A percentile compares a stretch with the other conserved stretches of the same genome.
Evolutionary conservation across 1,140 invertebrate species (phyloP).

Genomic region (Temnothorax longispinosus): DNA sequence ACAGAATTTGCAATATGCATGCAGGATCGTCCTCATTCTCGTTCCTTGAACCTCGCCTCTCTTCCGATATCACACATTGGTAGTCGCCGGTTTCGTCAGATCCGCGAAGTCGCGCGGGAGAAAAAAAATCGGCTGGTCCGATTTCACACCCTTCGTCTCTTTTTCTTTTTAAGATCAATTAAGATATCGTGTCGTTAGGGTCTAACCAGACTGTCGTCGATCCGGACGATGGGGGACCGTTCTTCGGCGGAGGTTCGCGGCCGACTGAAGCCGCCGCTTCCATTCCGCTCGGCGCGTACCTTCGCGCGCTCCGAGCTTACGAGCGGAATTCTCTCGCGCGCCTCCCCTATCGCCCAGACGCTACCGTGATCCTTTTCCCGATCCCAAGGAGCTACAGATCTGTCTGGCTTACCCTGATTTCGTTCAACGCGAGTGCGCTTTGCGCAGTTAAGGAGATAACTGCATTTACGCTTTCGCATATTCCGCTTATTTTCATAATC

Average conservation of each 20-base stretch:
- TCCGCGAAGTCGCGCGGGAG: background rate
- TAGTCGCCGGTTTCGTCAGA: background rate
- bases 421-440: background rate
- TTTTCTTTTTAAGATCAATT: background rate
- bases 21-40: conserved; percentile 69
- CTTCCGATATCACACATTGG: conserved; percentile 17
- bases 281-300: conserved; percentile 68
- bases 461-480: background rate
- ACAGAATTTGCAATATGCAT: conserved; percentile 1
- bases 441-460: background rate
- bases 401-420: background rate
- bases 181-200: background rate
- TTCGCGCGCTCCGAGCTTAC: conserved; percentile 70
- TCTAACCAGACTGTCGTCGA: background rate
- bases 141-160: background rate
- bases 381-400: background rate
- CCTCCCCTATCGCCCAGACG: conserved; percentile 63
- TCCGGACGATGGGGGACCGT: conserved; percentile 61
- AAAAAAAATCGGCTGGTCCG: background rate
- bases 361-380: conserved; percentile 63
- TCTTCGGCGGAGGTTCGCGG: conserved; percentile 78
- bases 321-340: conserved; percentile 70
- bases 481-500: background rate
- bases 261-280: conserved; percentile 79
- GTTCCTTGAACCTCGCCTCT: conserved; percentile 39